These are phyloP conservation scores for Heliangelus exortis DNA, from an alignment of 2,797 vertebrate genomes.

Conservation along the genomic window DNA sequence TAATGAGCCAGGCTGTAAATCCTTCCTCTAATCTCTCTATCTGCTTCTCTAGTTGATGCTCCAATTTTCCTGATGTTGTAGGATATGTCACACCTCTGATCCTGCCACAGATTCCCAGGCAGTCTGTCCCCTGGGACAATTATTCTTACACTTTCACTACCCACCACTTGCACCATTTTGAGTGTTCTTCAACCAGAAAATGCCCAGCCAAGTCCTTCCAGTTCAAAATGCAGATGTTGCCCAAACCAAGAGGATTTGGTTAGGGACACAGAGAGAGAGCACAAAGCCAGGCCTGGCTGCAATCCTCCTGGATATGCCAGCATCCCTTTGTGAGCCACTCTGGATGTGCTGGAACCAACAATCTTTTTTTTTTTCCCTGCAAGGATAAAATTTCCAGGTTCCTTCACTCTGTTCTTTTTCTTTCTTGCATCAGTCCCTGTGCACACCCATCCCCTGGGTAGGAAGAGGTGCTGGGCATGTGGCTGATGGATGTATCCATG, in stretches of 20 bases:
- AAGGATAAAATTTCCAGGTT: not conserved
- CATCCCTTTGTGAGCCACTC: not conserved
- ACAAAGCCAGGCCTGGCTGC: not conserved
- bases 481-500: rapidly evolving
- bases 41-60: not conserved
- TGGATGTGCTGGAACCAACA: not conserved
- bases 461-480: not conserved
- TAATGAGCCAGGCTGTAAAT: not conserved
- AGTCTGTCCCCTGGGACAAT: not conserved
- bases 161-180: not conserved
- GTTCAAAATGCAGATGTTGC: not conserved
- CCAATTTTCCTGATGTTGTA: not conserved
- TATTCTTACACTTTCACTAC: not conserved
- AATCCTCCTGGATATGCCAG: not conserved
- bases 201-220: not conserved
- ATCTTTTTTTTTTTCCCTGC: not conserved
- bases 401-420: not conserved
- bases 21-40: not conserved
- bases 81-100: not conserved
- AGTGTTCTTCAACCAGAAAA: not conserved
- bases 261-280: not conserved
- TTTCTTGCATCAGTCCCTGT: not conserved
- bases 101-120: not conserved
- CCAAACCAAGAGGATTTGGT: not conserved
- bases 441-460: not conserved